Percentiles rank a stretch among this genome's conserved stretches.
Evolutionary conservation across 2,113 vertebrate genomes (phyloP).

Genomic region (Coptodon bakossiorum): DNA sequence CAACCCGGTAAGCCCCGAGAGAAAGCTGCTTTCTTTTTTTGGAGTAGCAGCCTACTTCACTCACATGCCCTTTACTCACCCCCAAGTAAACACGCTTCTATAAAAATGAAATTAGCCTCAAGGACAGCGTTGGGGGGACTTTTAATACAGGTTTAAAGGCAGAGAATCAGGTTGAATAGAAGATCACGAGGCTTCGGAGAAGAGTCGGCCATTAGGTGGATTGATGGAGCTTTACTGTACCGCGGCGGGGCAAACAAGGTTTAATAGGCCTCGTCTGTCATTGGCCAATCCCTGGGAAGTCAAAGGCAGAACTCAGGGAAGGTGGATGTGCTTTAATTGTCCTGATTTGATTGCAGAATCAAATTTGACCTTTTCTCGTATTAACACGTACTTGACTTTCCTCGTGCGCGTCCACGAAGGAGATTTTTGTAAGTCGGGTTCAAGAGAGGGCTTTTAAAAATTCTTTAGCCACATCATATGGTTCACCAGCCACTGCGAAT

Average conservation of each 20-base stretch:
- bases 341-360: background rate
- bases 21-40: background rate
- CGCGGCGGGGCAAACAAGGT: slow-evolving; percentile 43
- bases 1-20: background rate
- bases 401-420: background rate
- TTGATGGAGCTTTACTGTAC: slow-evolving; percentile 59
- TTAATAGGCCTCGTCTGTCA: slow-evolving; percentile 59
- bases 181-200: background rate
- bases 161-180: background rate
- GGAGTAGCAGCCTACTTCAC: background rate
- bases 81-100: slow-evolving; percentile 30
- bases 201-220: slow-evolving; percentile 43
- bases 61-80: slow-evolving; percentile 19
- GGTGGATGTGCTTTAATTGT: background rate
- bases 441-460: background rate
- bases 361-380: background rate
- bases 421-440: background rate
- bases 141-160: slow-evolving; percentile 24
- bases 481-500: background rate
- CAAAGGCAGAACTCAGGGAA: background rate
- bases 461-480: background rate
- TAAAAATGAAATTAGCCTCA: slow-evolving; percentile 45
- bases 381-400: background rate
- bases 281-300: slow-evolving; percentile 12
- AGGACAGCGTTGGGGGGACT: slow-evolving; percentile 31